phyloP scores from a whole-genome alignment of 2,888 invertebrate genomes.

The Sarcophaga subvicina region DNA sequence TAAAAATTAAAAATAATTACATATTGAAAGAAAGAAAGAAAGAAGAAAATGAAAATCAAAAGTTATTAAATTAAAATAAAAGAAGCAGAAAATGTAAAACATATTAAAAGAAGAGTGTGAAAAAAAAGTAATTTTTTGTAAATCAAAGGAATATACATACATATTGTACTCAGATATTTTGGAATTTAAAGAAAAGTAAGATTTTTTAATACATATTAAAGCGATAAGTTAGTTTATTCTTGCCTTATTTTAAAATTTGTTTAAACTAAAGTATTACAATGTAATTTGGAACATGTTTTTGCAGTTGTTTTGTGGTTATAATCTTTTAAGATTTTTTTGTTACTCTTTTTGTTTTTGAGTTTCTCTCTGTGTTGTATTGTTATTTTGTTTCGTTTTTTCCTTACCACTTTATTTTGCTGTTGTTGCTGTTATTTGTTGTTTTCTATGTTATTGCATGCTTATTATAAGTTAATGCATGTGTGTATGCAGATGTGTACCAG shows the following conservation, averaged over 20 bases:
- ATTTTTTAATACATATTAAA: background rate
- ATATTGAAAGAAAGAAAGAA: no score
- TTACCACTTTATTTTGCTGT: background rate
- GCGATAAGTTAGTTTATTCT: background rate
- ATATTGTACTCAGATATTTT: no score
- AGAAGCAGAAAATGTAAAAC: no score
- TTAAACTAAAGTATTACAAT: background rate
- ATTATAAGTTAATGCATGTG: no score
- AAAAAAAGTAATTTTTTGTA: no score
- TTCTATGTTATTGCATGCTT: slow-evolving; percentile 17
- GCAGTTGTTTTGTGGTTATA: no score
- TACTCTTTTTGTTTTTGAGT: background rate
- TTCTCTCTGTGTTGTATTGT: background rate
- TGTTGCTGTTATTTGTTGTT: background rate
- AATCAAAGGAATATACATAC: no score
- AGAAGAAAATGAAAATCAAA: no score
- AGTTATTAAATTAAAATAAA: no score
- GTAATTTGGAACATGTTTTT: no score
- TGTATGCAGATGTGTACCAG: slow-evolving; percentile 13
- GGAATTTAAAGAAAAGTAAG: background rate
- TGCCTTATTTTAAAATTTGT: background rate
- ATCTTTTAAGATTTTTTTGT: background rate
- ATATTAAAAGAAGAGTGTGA: no score
- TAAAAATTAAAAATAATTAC: no score
- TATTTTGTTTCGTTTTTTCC: background rate